These are phyloP conservation scores for Allophyes oxyacanthae DNA, from an alignment of 2,888 invertebrate species.

Conservation along the genomic window DNA sequence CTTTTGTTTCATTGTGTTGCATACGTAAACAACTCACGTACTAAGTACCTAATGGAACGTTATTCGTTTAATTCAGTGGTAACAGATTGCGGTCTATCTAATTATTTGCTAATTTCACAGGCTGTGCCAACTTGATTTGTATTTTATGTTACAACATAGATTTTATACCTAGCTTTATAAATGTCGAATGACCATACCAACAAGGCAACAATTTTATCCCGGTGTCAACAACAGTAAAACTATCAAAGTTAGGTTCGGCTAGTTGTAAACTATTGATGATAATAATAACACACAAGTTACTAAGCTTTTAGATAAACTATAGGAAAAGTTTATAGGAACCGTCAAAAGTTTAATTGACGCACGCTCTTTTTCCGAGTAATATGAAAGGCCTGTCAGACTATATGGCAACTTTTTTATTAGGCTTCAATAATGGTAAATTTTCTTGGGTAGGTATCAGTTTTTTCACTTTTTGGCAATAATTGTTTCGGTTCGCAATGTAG, in stretches of 20 bases:
- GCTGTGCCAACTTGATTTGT: slow-evolving; percentile 55
- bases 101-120: slow-evolving; percentile 65
- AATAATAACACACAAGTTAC: slow-evolving; percentile 35
- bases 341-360: slow-evolving; percentile 15
- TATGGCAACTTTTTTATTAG: neutral
- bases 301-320: slow-evolving; percentile 17
- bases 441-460: neutral
- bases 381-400: slow-evolving; percentile 1
- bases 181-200: slow-evolving; percentile 19
- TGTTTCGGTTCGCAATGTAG: neutral
- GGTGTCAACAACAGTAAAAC: slow-evolving; percentile 29
- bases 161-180: slow-evolving; percentile 18
- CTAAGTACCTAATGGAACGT: slow-evolving; percentile 34
- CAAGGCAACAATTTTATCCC: slow-evolving; percentile 25
- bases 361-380: slow-evolving; percentile 1
- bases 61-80: slow-evolving; percentile 53
- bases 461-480: neutral
- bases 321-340: slow-evolving; percentile 22
- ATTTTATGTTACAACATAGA: slow-evolving; percentile 44
- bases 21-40: slow-evolving; percentile 25
- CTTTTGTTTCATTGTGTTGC: slow-evolving; percentile 21
- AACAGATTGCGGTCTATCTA: slow-evolving; percentile 61
- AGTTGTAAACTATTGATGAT: slow-evolving; percentile 44
- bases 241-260: slow-evolving; percentile 24
- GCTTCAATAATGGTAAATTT: slow-evolving; percentile 1